phyloP scores from a whole-genome alignment of 2,113 vertebrate species.

The Caloenas nicobarica region DNA sequence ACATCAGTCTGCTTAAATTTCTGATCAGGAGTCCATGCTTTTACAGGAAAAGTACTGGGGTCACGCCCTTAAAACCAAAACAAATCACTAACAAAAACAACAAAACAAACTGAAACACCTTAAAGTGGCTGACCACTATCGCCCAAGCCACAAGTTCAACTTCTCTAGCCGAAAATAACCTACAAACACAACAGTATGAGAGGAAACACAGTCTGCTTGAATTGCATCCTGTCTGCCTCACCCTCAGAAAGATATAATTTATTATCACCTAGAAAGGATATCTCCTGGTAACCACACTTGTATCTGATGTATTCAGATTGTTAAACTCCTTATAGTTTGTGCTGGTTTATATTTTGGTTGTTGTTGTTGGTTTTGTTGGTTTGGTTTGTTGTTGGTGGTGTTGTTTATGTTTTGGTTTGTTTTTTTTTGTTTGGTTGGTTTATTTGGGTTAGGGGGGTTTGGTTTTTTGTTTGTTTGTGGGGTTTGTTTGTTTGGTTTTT shows the following conservation, averaged over 20 bases:
- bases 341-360: not conserved
- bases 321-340: not conserved
- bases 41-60: not conserved
- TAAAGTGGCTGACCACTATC: not conserved
- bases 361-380: no score
- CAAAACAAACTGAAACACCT: not conserved
- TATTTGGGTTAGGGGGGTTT: no score
- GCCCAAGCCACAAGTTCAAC: not conserved
- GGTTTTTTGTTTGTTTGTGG: no score
- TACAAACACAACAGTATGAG: not conserved
- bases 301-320: not conserved
- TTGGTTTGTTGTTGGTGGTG: no score
- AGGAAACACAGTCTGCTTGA: not conserved
- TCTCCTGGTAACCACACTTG: not conserved
- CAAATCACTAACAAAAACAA: not conserved
- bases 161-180: constrained; percentile 11
- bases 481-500: not conserved
- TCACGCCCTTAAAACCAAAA: not conserved
- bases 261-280: not conserved
- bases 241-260: not conserved
- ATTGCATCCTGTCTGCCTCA: constrained; percentile 14
- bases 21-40: not conserved
- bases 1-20: not conserved
- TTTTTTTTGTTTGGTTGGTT: no score
- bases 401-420: no score